phyloP scores from a whole-genome alignment of 2,888 invertebrate species.

The Julus scandinavius region DNA sequence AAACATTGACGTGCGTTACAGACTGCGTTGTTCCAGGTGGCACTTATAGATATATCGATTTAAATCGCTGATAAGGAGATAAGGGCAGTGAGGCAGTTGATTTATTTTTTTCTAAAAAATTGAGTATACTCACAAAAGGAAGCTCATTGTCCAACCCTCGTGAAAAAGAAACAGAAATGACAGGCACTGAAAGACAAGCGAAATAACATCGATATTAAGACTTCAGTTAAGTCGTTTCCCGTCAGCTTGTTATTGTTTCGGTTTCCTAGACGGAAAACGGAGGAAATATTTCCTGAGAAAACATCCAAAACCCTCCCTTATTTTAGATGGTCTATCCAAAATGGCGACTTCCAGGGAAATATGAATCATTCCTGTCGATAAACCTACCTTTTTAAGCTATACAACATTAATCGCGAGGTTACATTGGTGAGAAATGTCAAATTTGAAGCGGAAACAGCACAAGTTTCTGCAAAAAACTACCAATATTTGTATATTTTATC shows the following conservation, averaged over 20 bases:
- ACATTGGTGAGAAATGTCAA: background rate
- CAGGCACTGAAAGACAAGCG: background rate
- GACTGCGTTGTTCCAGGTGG: background rate
- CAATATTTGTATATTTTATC: background rate
- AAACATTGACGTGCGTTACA: background rate
- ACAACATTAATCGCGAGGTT: background rate
- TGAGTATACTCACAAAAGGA: conserved; percentile 60
- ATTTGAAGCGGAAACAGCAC: background rate
- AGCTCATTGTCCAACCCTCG: conserved; percentile 58
- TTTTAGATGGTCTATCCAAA: background rate
- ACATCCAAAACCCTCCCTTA: background rate
- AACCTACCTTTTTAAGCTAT: background rate
- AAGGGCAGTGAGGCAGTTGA: background rate
- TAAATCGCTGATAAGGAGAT: background rate
- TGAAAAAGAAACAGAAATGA: conserved; percentile 34
- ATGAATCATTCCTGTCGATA: background rate
- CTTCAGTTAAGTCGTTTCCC: background rate
- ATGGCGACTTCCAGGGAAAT: conserved; percentile 25
- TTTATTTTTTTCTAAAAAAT: background rate
- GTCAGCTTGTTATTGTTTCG: background rate
- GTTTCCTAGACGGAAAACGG: background rate
- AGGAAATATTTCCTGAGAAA: background rate
- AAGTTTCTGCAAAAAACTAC: background rate
- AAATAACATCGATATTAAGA: background rate
- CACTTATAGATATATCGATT: background rate